phyloP scores from a whole-genome alignment of 2,888 invertebrate species.

The Drosophila sordidula region DNA sequence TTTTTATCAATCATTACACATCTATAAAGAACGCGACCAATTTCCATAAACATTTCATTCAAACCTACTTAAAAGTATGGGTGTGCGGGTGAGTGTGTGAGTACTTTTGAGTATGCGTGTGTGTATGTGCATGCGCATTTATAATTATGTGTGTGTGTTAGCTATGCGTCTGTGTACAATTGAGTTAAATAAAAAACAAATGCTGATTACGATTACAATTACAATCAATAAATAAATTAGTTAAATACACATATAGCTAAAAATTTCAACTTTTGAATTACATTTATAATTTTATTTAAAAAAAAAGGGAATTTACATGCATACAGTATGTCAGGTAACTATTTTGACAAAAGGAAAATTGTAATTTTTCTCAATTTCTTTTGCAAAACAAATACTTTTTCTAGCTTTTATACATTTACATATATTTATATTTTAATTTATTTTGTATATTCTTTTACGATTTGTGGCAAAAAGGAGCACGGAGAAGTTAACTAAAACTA shows the following conservation, averaged over 20 bases:
- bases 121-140: constrained; percentile 8
- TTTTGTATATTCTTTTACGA: background rate
- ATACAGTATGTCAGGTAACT: background rate
- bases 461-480: background rate
- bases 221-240: constrained; percentile 35
- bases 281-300: constrained; percentile 12
- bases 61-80: constrained; percentile 50
- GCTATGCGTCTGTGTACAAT: constrained; percentile 37
- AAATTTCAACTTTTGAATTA: constrained; percentile 51
- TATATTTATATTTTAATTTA: too few relatives aligned
- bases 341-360: background rate
- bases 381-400: background rate
- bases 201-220: constrained; percentile 40
- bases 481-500: background rate
- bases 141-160: constrained; percentile 16
- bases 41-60: constrained; percentile 28
- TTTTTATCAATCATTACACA: constrained; percentile 31
- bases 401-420: background rate
- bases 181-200: constrained; percentile 33
- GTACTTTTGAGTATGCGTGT: constrained; percentile 6
- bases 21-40: constrained; percentile 20
- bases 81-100: constrained; percentile 7
- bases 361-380: background rate
- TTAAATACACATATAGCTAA: constrained; percentile 50
- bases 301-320: constrained; percentile 34